Conservation (phyloP, 64 coral and sea anemone species). For the Anthopleura sola region DNA sequence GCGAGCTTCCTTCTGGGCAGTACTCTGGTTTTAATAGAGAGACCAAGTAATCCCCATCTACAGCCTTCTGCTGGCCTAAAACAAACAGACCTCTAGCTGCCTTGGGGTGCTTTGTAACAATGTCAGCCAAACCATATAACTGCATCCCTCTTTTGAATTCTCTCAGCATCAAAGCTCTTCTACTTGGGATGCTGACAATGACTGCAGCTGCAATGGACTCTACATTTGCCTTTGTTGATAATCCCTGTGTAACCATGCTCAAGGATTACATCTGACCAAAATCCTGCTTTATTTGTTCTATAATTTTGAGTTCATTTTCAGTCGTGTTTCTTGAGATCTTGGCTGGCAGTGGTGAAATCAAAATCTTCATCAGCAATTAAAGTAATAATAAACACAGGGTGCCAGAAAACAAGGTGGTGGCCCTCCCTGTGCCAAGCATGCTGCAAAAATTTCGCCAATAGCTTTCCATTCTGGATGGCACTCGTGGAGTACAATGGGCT, state of each 20-base stretch:
- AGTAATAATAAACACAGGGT: slow-evolving; percentile 28
- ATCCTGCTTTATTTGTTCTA: slow-evolving; percentile 15
- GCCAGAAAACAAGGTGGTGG: slow-evolving; percentile 32
- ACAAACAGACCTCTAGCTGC: slow-evolving; percentile 29
- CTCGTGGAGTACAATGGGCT: slow-evolving; percentile 26
- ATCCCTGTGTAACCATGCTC: slow-evolving; percentile 60
- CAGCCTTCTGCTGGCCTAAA: slow-evolving; percentile 8
- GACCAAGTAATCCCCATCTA: slow-evolving; percentile 38
- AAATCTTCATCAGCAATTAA: slow-evolving; percentile 16
- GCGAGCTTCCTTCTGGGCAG: slow-evolving; percentile 6
- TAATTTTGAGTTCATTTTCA: slow-evolving; percentile 1
- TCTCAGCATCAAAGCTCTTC: slow-evolving; percentile 41
- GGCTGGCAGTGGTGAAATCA: too few species aligned
- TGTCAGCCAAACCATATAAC: slow-evolving; percentile 31
- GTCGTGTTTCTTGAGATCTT: slow-evolving; percentile 50
- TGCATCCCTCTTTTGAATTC: slow-evolving; percentile 48
- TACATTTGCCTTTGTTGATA: slow-evolving; percentile 24
- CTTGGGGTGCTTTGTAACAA: neutral
- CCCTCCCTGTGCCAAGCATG: slow-evolving; percentile 31
- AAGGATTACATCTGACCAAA: slow-evolving; percentile 27
- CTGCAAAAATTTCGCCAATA: slow-evolving; percentile 28
- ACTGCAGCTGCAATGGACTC: slow-evolving; percentile 29
- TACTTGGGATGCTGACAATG: slow-evolving; percentile 42
- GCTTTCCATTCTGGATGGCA: slow-evolving; percentile 44
- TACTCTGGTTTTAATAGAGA: slow-evolving; percentile 45